Conservation (phyloP, 2,113 vertebrate species). For the Hypanus sabinus region DNA sequence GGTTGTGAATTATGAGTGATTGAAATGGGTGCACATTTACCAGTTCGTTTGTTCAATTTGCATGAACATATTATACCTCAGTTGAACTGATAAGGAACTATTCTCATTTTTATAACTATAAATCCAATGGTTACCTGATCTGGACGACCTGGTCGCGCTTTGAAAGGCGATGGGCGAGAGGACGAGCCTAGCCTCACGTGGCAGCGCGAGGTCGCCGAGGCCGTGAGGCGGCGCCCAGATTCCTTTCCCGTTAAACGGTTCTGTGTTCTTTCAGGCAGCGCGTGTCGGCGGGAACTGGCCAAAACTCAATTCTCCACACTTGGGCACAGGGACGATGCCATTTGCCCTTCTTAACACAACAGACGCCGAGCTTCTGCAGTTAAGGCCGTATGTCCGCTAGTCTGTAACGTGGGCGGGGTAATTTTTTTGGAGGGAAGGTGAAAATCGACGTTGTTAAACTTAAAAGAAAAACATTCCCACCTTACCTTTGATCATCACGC, state of each 20-base stretch:
- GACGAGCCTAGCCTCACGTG: neutral
- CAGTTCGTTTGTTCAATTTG: neutral
- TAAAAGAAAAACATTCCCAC: neutral
- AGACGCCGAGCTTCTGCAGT: neutral
- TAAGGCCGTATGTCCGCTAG: no score
- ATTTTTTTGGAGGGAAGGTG: neutral
- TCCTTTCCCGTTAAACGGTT: conserved; percentile 21
- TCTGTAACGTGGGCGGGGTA: no score
- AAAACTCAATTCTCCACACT: neutral
- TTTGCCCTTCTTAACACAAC: neutral
- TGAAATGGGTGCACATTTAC: neutral
- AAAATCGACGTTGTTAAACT: neutral
- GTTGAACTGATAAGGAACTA: no score
- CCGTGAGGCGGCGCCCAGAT: neutral
- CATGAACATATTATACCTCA: neutral
- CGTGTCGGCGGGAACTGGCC: neutral
- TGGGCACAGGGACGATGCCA: neutral
- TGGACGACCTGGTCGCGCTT: neutral
- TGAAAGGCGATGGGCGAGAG: no score
- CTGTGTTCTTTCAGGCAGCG: neutral
- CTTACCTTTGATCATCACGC: no score
- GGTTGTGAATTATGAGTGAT: neutral
- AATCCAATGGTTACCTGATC: neutral
- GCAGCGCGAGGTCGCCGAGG: neutral
- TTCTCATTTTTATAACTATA: neutral